Conservation (phyloP, 2,797 vertebrate species). For the Pogoniulus pusillus region DNA sequence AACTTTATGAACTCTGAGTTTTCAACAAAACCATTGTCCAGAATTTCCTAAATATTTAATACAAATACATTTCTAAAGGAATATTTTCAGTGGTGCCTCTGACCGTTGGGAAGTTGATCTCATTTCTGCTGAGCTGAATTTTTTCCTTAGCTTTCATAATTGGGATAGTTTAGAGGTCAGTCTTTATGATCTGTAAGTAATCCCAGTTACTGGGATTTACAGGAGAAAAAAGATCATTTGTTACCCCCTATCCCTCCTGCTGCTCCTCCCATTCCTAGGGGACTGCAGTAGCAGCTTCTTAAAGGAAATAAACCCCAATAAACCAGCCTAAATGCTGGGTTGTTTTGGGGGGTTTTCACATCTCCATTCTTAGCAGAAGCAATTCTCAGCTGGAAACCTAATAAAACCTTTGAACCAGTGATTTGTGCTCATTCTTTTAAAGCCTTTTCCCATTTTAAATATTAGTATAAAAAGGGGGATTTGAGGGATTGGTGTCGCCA, state of each 20-base stretch:
- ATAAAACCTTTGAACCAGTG: conserved; percentile 63
- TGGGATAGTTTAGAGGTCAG: neutral
- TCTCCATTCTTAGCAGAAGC: conserved; percentile 33
- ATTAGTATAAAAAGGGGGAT: conserved; percentile 73
- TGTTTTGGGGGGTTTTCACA: neutral
- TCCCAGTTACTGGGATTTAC: neutral
- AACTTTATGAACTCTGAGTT: neutral
- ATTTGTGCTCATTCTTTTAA: conserved; percentile 77
- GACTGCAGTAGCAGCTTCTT: neutral
- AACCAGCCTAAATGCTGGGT: neutral
- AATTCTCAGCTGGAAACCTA: conserved; percentile 35
- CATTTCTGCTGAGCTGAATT: neutral
- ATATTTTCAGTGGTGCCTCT: neutral
- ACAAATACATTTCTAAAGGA: neutral
- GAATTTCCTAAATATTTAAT: neutral
- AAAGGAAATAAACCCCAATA: conserved; percentile 40
- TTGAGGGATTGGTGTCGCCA: conserved; percentile 64
- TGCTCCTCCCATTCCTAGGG: neutral
- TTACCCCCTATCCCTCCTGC: neutral
- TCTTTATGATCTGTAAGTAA: neutral
- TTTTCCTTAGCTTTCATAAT: neutral
- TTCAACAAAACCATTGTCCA: neutral
- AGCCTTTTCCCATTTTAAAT: conserved; percentile 76
- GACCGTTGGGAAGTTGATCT: neutral
- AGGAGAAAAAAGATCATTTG: neutral